Evolutionary conservation across 2,888 invertebrate genomes (phyloP).

Genomic region (Bombylius major): DNA sequence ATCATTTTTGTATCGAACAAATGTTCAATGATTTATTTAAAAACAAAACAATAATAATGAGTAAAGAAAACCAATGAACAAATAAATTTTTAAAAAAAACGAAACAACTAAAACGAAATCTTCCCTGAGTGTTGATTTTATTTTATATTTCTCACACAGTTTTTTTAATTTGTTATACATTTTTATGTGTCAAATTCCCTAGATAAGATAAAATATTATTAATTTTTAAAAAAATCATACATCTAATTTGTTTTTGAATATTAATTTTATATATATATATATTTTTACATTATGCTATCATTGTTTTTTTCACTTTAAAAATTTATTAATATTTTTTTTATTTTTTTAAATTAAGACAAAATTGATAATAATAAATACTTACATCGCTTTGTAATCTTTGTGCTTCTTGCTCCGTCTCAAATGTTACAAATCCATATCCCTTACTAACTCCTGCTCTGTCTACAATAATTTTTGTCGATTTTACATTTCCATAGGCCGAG

Average conservation of each 20-base stretch:
- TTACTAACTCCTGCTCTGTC: slow-evolving; percentile 92
- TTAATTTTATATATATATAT: neutral
- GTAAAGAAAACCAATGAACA: neutral
- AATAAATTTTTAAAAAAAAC: slow-evolving; percentile 14
- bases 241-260: neutral
- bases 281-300: neutral
- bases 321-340: neutral
- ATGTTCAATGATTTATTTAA: neutral
- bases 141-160: slow-evolving; percentile 11
- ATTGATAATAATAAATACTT: slow-evolving; percentile 21
- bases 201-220: slow-evolving; percentile 14
- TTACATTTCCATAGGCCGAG: slow-evolving; percentile 78
- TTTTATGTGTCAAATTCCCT: slow-evolving; percentile 13
- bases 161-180: neutral
- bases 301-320: neutral
- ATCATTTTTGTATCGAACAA: neutral
- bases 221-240: neutral
- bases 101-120: slow-evolving; percentile 22
- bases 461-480: slow-evolving; percentile 87
- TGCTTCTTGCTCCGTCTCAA: slow-evolving; percentile 79
- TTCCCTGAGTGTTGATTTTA: slow-evolving; percentile 22
- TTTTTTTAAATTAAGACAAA: neutral
- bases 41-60: slow-evolving; percentile 1
- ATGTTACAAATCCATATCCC: slow-evolving; percentile 60
- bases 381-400: slow-evolving; percentile 58